Percentiles rank a stretch among this genome's conserved stretches.
phyloP scores from a whole-genome alignment of 2,888 invertebrate species.

The Pheosia gnoma region DNA sequence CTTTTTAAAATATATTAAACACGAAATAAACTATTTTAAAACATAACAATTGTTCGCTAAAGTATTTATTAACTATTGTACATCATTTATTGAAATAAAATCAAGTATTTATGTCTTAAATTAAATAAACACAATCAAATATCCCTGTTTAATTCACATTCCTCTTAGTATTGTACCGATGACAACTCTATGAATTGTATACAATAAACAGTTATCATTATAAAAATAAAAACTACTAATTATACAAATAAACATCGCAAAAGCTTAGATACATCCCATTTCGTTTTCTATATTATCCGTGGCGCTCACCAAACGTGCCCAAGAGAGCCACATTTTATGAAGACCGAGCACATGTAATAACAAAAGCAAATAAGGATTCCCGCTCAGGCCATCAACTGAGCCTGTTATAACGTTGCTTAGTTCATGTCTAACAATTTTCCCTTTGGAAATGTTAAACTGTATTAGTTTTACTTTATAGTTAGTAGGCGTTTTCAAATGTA shows the following conservation, averaged over 20 bases:
- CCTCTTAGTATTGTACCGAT: too few species aligned
- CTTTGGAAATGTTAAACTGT: conserved; percentile 2
- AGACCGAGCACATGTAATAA: conserved; percentile 44
- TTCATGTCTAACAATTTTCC: neutral
- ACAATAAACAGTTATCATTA: too few species aligned
- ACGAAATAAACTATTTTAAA: too few species aligned
- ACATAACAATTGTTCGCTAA: too few species aligned
- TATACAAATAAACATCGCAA: conserved; percentile 40
- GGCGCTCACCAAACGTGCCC: conserved; percentile 43
- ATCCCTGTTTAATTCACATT: too few species aligned
- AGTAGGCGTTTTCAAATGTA: neutral
- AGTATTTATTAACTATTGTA: too few species aligned
- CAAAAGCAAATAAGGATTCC: conserved; percentile 53
- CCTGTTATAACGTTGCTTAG: neutral
- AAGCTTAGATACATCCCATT: conserved; percentile 40
- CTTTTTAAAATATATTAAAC: too few species aligned
- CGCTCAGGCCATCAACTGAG: conserved; percentile 18
- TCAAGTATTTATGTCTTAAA: too few species aligned
- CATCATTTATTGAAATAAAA: too few species aligned
- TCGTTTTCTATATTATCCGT: conserved; percentile 38
- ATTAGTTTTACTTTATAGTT: neutral
- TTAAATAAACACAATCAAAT: too few species aligned
- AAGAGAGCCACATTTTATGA: conserved; percentile 49
- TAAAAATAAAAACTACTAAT: conserved; percentile 4
- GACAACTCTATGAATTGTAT: too few species aligned